A percentile compares a stretch with the other conserved stretches of the same genome.
phyloP scores from a whole-genome alignment of 2,888 invertebrate genomes.

The Muschampia plurimacula region DNA sequence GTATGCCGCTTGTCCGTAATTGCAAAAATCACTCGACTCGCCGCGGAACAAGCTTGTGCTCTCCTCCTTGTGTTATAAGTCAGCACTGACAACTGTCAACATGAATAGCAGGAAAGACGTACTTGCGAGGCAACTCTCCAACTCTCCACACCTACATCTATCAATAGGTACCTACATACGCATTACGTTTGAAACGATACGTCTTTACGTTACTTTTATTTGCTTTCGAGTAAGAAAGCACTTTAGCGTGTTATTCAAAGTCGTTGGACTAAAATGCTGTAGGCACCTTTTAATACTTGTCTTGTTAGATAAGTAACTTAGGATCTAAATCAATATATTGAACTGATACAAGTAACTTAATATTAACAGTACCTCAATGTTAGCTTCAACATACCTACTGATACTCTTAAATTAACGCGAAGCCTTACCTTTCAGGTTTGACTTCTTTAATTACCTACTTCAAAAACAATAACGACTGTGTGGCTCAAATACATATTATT shows the following conservation, averaged over 20 bases:
- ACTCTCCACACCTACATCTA: conserved; percentile 14
- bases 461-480: too few relatives aligned
- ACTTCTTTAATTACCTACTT: too few relatives aligned
- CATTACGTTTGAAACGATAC: conserved; percentile 21
- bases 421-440: too few relatives aligned
- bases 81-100: conserved; percentile 41
- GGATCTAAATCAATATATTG: too few relatives aligned
- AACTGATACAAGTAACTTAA: too few relatives aligned
- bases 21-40: conserved; percentile 77
- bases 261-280: too few relatives aligned
- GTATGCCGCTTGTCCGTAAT: conserved; percentile 81
- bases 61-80: conserved; percentile 47
- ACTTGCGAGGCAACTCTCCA: conserved; percentile 36
- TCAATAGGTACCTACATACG: conserved; percentile 2
- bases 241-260: background rate
- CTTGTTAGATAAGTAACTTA: too few relatives aligned
- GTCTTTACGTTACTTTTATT: conserved; percentile 7
- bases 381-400: too few relatives aligned
- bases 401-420: too few relatives aligned
- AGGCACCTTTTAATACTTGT: too few relatives aligned
- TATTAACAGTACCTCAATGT: too few relatives aligned
- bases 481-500: too few relatives aligned
- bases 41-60: conserved; percentile 50
- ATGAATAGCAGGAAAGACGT: conserved; percentile 41
- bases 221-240: background rate